A percentile compares a stretch with the other conserved stretches of the same genome.
These are phyloP conservation scores for Botia almorhae DNA, from an alignment of 2,797 vertebrate species.

Conservation along the genomic window DNA sequence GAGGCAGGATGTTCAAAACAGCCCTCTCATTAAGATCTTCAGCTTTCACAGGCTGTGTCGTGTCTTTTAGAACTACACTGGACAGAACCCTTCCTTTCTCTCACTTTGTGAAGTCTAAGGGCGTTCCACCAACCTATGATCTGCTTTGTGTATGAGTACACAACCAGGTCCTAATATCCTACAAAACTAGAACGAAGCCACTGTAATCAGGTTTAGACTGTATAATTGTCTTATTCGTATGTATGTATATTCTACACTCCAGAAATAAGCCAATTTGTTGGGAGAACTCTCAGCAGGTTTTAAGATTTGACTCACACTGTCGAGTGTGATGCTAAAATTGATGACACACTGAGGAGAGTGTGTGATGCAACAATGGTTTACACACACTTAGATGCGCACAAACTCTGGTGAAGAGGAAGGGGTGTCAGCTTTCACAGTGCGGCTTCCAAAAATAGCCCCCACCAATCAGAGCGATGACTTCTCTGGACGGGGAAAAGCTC, in stretches of 20 bases:
- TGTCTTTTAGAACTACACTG: not conserved
- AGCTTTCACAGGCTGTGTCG: conserved; percentile 20
- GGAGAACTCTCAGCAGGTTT: conserved; percentile 5
- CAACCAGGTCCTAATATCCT: conserved; percentile 18
- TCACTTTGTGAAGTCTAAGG: not conserved
- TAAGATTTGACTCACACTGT: conserved; percentile 12
- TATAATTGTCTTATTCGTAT: conserved; percentile 12
- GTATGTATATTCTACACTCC: not conserved
- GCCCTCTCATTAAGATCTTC: conserved; percentile 37
- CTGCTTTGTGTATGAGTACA: conserved; percentile 18
- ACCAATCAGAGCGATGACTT: conserved; percentile 74
- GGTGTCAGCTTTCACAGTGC: conserved; percentile 79
- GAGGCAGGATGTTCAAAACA: conserved; percentile 40
- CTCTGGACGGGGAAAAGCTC: conserved; percentile 74
- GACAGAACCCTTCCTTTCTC: not conserved
- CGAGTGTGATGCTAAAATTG: conserved; percentile 14
- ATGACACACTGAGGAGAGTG: conserved; percentile 14
- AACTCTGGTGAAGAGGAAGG: conserved; percentile 39
- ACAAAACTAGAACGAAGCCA: conserved; percentile 33
- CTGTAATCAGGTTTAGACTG: conserved; percentile 13
- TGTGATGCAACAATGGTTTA: conserved; percentile 36
- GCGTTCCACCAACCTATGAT: not conserved
- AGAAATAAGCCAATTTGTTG: not conserved
- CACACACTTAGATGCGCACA: conserved; percentile 32
- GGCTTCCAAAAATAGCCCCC: conserved; percentile 77